Evolutionary conservation across 2,888 invertebrate genomes (phyloP), one percentile per base, ranked within the genome.

Genomic region (Hedya salicella): DNA sequence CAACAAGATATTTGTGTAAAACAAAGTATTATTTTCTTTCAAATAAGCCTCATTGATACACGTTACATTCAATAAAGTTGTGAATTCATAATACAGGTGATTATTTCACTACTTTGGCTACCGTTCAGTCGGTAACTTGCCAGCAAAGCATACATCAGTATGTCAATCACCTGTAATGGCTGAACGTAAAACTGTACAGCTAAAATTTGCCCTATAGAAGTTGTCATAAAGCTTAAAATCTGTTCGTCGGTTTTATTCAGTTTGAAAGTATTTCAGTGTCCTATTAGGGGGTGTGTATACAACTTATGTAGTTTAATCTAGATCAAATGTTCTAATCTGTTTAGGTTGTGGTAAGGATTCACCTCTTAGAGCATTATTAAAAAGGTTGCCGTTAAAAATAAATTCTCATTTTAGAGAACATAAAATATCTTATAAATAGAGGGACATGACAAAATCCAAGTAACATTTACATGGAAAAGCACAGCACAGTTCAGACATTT

Each of bases 101-200:
- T 46, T 36, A 46, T 32, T 50, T 13, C 14, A 56, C 25, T 21
- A 16, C 0, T 57, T 32, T 4, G 36, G 4, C 13, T 14, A 44
- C 44, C 13, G 9, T 21, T 42, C n/a, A 21, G 14, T 17, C n/a
- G 44, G 52, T 52, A 48, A 49, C 56, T 50, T 42, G 16, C 21
- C 11, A n/a, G 50, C 36, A 52, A 52, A 13, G 44, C 39, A 50
- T 50, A 36, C 48, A 17, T 59, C 54, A 54, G 64, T 70, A 69
- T 79, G 77, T 75, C 80, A 73, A 73, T 81, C 78, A 84, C 81
- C 81, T 76, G 70, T 74, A 73, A 78, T 76, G 75, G 69, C 77
- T 73, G 77, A 70, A 70, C 71, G 69, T 70, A 6, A 70, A 70
- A 70, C 74, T 64, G 32, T 71, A 48, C 71, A 71, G 69, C 11